These are phyloP conservation scores for Ondatra zibethicus DNA, from an alignment of 2,113 vertebrate species.

Conservation along the genomic window DNA sequence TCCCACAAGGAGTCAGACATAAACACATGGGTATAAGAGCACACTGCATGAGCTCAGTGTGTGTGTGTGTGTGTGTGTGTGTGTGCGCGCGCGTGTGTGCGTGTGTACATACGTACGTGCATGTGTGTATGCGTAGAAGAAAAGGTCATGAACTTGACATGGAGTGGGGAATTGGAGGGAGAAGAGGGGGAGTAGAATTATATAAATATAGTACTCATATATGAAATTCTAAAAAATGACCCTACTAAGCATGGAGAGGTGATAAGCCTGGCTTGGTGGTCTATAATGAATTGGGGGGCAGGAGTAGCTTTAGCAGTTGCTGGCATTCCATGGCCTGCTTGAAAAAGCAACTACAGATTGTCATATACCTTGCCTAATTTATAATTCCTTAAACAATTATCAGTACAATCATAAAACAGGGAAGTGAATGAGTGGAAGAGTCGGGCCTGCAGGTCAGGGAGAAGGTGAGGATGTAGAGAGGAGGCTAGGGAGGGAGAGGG, in stretches of 20 bases:
- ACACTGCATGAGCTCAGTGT: neutral
- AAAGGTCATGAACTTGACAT: neutral
- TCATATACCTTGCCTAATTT: neutral
- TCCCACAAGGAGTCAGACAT: too few species aligned
- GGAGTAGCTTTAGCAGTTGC: neutral
- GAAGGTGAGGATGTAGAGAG: rapidly evolving
- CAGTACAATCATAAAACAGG: neutral
- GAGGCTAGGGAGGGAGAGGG: neutral
- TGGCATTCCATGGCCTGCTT: neutral
- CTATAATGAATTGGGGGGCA: neutral
- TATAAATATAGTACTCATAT: neutral
- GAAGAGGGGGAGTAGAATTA: neutral
- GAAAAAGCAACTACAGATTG: neutral
- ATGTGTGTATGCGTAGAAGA: neutral
- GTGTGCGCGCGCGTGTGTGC: neutral
- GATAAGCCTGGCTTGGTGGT: neutral
- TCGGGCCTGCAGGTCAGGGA: too few species aligned
- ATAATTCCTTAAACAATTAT: neutral
- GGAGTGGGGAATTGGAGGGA: neutral
- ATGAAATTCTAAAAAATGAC: neutral
- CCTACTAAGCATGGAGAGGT: neutral
- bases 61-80: too few species aligned
- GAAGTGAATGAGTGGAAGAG: too few species aligned
- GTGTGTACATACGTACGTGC: neutral
- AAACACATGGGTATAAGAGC: too few species aligned